Conservation (phyloP, 2,888 invertebrate genomes). For the Metalampra italica region DNA sequence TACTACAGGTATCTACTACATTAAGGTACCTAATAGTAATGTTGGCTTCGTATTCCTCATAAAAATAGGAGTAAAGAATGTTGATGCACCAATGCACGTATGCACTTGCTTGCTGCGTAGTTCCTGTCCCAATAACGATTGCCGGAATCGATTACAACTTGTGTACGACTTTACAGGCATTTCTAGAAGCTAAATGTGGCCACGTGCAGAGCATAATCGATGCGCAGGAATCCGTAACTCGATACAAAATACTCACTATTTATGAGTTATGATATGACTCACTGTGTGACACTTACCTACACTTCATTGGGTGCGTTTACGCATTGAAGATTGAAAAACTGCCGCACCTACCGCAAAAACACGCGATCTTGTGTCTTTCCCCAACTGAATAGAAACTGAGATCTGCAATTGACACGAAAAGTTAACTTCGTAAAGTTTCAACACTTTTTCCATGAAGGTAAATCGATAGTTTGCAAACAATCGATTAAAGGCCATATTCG, state of each 20-base stretch:
- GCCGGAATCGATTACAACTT: constrained; percentile 20
- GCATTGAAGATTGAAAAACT: background rate
- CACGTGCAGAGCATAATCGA: constrained; percentile 25
- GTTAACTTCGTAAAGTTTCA: background rate
- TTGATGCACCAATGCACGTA: background rate
- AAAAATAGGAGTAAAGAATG: background rate
- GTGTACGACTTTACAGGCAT: constrained; percentile 21
- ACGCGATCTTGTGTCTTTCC: background rate
- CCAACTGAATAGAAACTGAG: background rate
- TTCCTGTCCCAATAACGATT: constrained; percentile 15
- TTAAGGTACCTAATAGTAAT: background rate
- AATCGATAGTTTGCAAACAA: constrained; percentile 14
- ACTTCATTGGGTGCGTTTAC: constrained; percentile 13
- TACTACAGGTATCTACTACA: no score
- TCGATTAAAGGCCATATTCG: constrained; percentile 17
- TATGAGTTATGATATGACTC: constrained; percentile 22
- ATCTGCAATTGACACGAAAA: background rate
- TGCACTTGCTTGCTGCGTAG: constrained; percentile 11
- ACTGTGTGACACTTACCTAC: constrained; percentile 11
- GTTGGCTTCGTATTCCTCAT: background rate
- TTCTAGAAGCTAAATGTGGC: constrained; percentile 22
- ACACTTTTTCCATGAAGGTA: background rate
- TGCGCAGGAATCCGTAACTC: constrained; percentile 29
- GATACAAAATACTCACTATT: constrained; percentile 9
- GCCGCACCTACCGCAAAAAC: background rate